Evolutionary conservation across 2,888 invertebrate genomes (phyloP).

Genomic region (Hydriomena furcata): DNA sequence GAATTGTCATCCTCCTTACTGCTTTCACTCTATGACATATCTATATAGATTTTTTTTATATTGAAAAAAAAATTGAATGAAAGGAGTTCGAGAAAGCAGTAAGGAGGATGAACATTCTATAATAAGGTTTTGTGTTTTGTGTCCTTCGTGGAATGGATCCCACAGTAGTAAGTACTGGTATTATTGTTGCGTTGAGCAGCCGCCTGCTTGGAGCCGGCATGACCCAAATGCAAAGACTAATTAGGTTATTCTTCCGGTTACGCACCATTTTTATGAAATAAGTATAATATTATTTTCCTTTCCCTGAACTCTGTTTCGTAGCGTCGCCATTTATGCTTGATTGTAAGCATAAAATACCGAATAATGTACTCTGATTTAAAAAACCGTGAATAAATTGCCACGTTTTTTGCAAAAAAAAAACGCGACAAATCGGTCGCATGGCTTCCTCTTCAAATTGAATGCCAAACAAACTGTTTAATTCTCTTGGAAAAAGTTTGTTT

Average conservation of each 20-base stretch:
- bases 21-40: too few relatives aligned
- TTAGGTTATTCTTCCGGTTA: constrained; percentile 39
- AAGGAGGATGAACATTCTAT: too few relatives aligned
- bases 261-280: constrained; percentile 27
- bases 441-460: background rate
- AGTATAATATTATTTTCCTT: constrained; percentile 2
- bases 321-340: background rate
- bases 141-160: too few relatives aligned
- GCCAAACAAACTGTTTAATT: constrained; percentile 36
- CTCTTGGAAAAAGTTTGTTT: constrained; percentile 25
- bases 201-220: constrained; percentile 49
- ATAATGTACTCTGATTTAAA: too few relatives aligned
- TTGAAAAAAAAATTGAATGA: too few relatives aligned
- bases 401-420: background rate
- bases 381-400: too few relatives aligned
- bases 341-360: constrained; percentile 36
- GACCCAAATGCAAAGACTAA: constrained; percentile 57
- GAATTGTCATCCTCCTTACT: too few relatives aligned
- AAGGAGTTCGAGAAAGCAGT: too few relatives aligned
- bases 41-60: too few relatives aligned
- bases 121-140: too few relatives aligned
- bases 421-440: background rate
- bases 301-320: background rate
- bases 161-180: too few relatives aligned
- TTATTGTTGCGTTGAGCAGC: background rate